Conservation (phyloP, 2,797 vertebrate species). For the Premnoplex brunnescens region DNA sequence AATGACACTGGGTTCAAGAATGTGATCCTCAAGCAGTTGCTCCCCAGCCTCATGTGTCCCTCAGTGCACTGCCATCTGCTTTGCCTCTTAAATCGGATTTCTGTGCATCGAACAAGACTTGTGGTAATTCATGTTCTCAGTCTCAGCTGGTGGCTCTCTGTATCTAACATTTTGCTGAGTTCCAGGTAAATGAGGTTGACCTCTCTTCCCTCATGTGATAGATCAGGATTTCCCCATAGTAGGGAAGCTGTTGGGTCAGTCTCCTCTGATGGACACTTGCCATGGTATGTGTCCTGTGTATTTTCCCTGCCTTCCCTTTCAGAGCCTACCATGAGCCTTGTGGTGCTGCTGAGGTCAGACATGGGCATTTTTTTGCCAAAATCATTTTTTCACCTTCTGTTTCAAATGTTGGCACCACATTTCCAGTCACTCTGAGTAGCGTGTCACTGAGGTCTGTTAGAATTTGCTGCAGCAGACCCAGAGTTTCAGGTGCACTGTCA, state of each 20-base stretch:
- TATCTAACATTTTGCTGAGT: background rate
- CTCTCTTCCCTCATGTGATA: background rate
- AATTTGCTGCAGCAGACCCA: background rate
- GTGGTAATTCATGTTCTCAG: background rate
- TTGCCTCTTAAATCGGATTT: background rate
- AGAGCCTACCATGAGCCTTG: background rate
- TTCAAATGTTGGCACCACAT: background rate
- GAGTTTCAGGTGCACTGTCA: background rate
- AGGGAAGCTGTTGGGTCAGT: background rate
- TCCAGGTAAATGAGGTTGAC: background rate
- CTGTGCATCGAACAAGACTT: background rate
- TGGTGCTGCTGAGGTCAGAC: background rate
- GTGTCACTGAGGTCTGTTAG: accelerated
- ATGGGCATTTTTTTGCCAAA: background rate
- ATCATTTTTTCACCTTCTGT: accelerated
- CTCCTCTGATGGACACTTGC: background rate
- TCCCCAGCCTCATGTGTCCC: background rate
- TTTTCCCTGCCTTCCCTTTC: background rate
- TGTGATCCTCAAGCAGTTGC: background rate
- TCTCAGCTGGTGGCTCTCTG: background rate
- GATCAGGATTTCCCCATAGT: background rate
- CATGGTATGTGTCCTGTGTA: accelerated
- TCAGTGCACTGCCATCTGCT: background rate
- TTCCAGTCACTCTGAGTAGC: background rate
- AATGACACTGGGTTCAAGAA: background rate